Conservation (phyloP, 2,888 invertebrate genomes). For the Limnephilus lunatus region DNA sequence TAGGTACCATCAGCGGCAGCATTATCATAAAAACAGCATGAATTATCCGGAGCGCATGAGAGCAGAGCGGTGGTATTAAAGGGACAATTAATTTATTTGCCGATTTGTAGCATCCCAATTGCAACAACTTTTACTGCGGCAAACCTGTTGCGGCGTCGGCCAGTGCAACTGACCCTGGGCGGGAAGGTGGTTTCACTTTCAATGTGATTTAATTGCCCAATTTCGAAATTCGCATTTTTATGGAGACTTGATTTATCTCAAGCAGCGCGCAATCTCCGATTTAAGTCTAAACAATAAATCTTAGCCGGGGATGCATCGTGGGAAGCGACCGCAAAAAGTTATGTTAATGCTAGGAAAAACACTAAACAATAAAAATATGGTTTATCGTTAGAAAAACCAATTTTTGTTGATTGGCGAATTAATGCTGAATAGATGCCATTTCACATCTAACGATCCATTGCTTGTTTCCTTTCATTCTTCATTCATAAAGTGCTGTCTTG, state of each 20-base stretch:
- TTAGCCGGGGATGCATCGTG: slow-evolving; percentile 16
- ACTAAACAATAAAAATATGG: neutral
- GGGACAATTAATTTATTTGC: slow-evolving; percentile 44
- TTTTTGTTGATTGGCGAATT: neutral
- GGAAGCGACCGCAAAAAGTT: neutral
- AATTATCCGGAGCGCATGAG: neutral
- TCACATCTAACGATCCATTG: neutral
- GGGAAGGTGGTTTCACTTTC: slow-evolving; percentile 60
- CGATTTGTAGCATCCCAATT: slow-evolving; percentile 25
- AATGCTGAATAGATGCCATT: neutral
- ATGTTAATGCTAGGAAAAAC: neutral
- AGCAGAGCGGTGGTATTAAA: slow-evolving; percentile 10
- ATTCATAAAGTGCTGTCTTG: neutral
- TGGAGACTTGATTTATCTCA: slow-evolving; percentile 41
- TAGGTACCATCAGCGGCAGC: neutral
- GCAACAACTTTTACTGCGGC: slow-evolving; percentile 47
- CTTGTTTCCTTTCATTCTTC: neutral
- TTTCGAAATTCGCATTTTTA: slow-evolving; percentile 54
- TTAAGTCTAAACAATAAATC: neutral
- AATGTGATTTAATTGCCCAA: slow-evolving; percentile 59
- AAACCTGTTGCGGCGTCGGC: slow-evolving; percentile 37
- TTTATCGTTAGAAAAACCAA: neutral
- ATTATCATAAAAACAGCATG: slow-evolving; percentile 24
- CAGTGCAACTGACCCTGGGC: slow-evolving; percentile 35
- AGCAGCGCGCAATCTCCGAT: neutral